Evolutionary conservation across 2,113 vertebrate species (phyloP).

Genomic region (Forbesichthys papilliferus): DNA sequence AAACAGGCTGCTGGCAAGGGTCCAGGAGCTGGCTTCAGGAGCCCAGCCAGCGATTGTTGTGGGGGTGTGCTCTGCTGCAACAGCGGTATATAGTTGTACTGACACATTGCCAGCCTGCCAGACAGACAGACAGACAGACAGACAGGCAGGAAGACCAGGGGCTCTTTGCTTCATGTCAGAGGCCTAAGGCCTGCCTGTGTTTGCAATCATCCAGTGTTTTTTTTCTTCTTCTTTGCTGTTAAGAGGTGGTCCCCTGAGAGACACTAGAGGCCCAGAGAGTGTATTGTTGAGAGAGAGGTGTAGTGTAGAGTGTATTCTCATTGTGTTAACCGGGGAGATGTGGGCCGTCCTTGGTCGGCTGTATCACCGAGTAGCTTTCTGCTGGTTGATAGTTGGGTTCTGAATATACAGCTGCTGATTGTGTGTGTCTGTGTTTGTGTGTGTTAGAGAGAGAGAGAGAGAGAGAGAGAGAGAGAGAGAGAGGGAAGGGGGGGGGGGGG

Average conservation of each 20-base stretch:
- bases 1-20: conserved; percentile 84
- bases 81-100: conserved; percentile 54
- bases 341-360: conserved; percentile 55
- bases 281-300: conserved; percentile 40
- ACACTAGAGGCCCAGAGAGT: conserved; percentile 37
- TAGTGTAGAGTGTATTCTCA: conserved; percentile 61
- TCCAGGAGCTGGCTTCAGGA: conserved; percentile 80
- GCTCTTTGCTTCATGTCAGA: conserved; percentile 79
- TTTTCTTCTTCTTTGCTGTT: conserved; percentile 66
- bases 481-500: conserved; percentile 19
- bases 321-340: conserved; percentile 54
- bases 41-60: conserved; percentile 84
- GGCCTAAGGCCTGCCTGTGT: conserved; percentile 80
- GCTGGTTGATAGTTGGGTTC: conserved; percentile 9
- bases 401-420: conserved; percentile 8
- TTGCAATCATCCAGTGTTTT: conserved; percentile 83
- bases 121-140: conserved; percentile 50
- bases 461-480: conserved; percentile 22
- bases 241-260: conserved; percentile 67
- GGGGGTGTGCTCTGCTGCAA: conserved; percentile 61
- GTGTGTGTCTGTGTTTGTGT: conserved; percentile 23
- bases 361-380: conserved; percentile 64
- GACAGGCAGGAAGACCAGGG: conserved; percentile 60
- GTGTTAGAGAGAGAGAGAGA: conserved; percentile 25
- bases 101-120: conserved; percentile 78